phyloP scores from a whole-genome alignment of 1,140 invertebrate species.

The Streblospio benedicti region DNA sequence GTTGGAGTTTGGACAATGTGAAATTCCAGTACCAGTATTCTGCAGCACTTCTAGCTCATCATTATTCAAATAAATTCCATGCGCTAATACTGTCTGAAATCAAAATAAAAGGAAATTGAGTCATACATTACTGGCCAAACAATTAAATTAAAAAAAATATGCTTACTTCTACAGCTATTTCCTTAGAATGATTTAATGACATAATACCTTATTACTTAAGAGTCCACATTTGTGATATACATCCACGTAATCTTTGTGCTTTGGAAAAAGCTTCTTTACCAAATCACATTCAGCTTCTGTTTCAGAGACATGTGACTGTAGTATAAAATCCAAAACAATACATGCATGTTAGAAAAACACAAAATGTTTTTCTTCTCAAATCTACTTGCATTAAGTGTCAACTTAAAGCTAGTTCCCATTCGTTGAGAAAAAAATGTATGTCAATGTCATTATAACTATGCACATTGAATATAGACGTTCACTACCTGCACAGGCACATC shows the following conservation, averaged over 20 bases:
- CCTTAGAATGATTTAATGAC: too few relatives aligned
- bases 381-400: too few relatives aligned
- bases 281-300: slow-evolving; percentile 62
- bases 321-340: slow-evolving; percentile 31
- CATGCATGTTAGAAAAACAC: too few relatives aligned
- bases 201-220: slow-evolving; percentile 62
- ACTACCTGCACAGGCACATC: slow-evolving; percentile 71
- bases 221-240: slow-evolving; percentile 68
- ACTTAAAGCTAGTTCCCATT: too few relatives aligned
- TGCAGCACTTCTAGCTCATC: slow-evolving; percentile 63
- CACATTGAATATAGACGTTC: too few relatives aligned
- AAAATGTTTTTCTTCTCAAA: too few relatives aligned
- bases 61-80: slow-evolving; percentile 66
- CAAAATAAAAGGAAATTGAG: background rate
- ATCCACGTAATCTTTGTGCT: slow-evolving; percentile 58
- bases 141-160: background rate
- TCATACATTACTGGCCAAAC: background rate
- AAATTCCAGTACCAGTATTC: slow-evolving; percentile 56
- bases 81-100: slow-evolving; percentile 65
- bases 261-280: slow-evolving; percentile 55
- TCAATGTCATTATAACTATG: background rate
- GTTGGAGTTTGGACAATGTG: slow-evolving; percentile 83
- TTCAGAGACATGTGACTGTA: slow-evolving; percentile 79
- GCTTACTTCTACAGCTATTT: too few relatives aligned
- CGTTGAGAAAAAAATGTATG: background rate